Evolutionary conservation across 2,797 vertebrate species (phyloP), one percentile per base, ranked within the genome.

Genomic region (Echiichthys vipera): DNA sequence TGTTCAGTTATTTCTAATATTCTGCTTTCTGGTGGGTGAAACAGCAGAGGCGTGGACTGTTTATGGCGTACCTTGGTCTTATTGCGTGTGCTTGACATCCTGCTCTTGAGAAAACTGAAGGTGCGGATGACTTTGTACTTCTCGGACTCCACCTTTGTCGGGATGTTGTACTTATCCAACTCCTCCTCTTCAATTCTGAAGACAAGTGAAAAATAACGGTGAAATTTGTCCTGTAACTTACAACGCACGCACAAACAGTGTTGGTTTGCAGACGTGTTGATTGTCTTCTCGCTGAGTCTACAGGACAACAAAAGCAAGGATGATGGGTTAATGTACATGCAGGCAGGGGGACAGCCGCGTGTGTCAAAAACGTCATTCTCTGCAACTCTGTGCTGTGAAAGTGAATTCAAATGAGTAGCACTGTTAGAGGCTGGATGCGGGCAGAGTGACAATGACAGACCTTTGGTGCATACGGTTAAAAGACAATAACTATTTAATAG

Each of bases 61-160:
- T 17, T 10, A 27, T 46, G n/a, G 24, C 22, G 80, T 87, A 95
- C 94, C 93, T 95, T 95, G 87, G 95, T 96, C 74, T 97, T 99
- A 91, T 94, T 97, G 69, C 97, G 94, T 25, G 96, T 97, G 47
- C 95, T 98, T 42, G 96, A 96, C 97, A 99, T 99, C 84, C 97
- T 94, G 72, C 93, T 98, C 93, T 97, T 96, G 70, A 99, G 94
- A 71, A 99, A 97, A 81, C 97, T 99, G 90, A 99, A 98, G 8
- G 98, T 99, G 4, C 97, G 95, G 77, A 96, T 97, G 69, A 99
- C 96, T 96, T 96, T 98, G 89, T 95, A 96, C 83, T 98, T 99
- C 83, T 99, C 97, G 1, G 96, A 94, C 79, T 98, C 97, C 3
- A 87, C 92, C 91, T 97, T 98, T 73, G 94, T 91, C 5, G 97